Base-by-base conservation (phyloP, 2,797 vertebrate genomes). In the Pseudochaenichthys georgianus region DNA sequence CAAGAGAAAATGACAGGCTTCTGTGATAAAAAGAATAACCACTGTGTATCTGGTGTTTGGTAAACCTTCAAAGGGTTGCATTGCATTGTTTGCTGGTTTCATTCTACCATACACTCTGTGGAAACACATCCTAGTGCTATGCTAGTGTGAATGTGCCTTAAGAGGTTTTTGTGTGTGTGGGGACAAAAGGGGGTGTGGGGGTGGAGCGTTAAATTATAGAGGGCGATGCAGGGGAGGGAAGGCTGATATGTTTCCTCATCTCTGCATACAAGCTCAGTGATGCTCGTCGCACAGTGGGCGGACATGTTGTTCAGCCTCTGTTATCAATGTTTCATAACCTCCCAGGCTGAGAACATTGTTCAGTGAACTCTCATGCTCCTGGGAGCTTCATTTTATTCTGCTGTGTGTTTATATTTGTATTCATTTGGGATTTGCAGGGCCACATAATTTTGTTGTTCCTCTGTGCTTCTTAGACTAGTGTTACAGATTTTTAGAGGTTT, bases 291-390 rank as follows among this genome's bases (percentile, higher is more conserved):
- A 42, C 12, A 23, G 41, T 57, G 21, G 46, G 58, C 51, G 70
- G 42, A 75, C 60, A 61, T 78, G 62, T 73, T 70, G 42, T 77
- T 73, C 67, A 77, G 64, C 57, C 62, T 47, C 73, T 61, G n/a
- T 78, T 61, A 85, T 87, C 65, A 78, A 85, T 81, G 58, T 87
- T 87, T 85, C 70, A 78, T 81, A 78, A 57, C 52, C 82, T 82
- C 59, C 65, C 52, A 17, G 62, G 75, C 75, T 62, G 31, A 66
- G 71, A 64, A 80, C 80, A 83, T 75, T 74, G 75, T 72, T 80
- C 71, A 75, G 74, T 72, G 70, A 80, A 74, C 78, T 77, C 66
- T 69, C 16, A 7, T 64, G 55, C 75, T 77, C 65, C 72, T 50
- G 50, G 51, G 63, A 63, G 73, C 64, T 58, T 67, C 62, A 64